phyloP scores from a whole-genome alignment of 2,113 vertebrate genomes.

The Chaetodon trifascialis region DNA sequence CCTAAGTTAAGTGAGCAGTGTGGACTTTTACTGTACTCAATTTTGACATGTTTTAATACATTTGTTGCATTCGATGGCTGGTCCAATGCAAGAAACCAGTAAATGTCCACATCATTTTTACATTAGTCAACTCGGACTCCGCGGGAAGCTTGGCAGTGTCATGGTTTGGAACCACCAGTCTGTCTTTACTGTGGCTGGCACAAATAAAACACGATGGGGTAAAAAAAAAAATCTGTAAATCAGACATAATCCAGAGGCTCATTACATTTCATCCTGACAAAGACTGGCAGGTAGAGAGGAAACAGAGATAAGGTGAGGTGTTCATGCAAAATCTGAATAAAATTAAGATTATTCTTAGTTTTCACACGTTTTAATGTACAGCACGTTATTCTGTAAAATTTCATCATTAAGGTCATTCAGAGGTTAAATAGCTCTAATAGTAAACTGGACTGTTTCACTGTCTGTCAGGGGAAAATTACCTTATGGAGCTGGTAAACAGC shows the following conservation, averaged over 20 bases:
- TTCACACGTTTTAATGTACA: neutral
- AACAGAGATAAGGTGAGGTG: neutral
- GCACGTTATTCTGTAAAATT: neutral
- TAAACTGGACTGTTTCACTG: constrained; percentile 14
- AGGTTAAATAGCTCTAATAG: neutral
- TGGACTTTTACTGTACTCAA: neutral
- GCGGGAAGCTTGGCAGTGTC: neutral
- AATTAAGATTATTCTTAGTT: neutral
- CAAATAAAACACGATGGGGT: neutral
- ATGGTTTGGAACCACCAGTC: neutral
- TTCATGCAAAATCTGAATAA: neutral
- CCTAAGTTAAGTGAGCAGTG: too few species aligned
- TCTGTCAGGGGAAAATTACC: neutral
- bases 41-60: neutral
- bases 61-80: neutral
- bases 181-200: constrained; percentile 1
- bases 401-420: neutral
- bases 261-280: neutral
- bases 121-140: neutral
- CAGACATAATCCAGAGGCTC: neutral
- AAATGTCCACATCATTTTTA: neutral
- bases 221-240: neutral
- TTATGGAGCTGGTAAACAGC: neutral
- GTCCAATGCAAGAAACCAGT: neutral
- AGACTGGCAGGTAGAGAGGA: neutral